Evolutionary conservation across 2,797 vertebrate genomes (phyloP).

Genomic region (Anabacerthia variegaticeps): DNA sequence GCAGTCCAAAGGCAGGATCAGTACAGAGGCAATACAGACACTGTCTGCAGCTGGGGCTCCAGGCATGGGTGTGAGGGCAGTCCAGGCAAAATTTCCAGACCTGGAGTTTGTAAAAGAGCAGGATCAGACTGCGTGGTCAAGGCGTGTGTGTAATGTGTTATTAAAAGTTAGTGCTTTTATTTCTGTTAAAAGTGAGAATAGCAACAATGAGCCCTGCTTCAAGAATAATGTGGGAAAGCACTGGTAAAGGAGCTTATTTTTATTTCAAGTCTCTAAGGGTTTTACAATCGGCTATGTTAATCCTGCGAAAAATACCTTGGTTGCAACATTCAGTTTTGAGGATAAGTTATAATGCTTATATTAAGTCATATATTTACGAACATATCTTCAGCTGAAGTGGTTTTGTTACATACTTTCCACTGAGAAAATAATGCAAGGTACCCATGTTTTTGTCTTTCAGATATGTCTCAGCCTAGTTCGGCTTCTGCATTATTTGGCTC

Average conservation of each 20-base stretch:
- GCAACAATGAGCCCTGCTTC: neutral
- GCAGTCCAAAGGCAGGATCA: neutral
- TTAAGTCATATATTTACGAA: neutral
- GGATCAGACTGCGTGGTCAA: neutral
- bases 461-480: constrained; percentile 88
- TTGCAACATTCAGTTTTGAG: neutral
- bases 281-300: constrained; percentile 40
- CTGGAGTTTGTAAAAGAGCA: constrained; percentile 17
- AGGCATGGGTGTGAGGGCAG: accelerated
- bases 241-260: constrained; percentile 50
- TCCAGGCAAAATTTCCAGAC: neutral
- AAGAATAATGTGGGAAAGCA: constrained; percentile 41
- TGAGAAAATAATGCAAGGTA: neutral
- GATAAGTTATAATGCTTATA: neutral
- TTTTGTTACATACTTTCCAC: neutral
- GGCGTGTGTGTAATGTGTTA: neutral
- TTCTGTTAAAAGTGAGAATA: constrained; percentile 38
- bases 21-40: neutral
- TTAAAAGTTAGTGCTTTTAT: constrained; percentile 50
- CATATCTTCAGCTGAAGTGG: neutral
- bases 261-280: constrained; percentile 26
- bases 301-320: constrained; percentile 68
- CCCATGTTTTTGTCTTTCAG: constrained; percentile 68
- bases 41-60: neutral
- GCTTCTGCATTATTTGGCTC: constrained; percentile 87